Percentiles rank a stretch among this genome's conserved stretches.
Conservation (phyloP, 2,113 vertebrate genomes). For the Cyprinodon variegatus region DNA sequence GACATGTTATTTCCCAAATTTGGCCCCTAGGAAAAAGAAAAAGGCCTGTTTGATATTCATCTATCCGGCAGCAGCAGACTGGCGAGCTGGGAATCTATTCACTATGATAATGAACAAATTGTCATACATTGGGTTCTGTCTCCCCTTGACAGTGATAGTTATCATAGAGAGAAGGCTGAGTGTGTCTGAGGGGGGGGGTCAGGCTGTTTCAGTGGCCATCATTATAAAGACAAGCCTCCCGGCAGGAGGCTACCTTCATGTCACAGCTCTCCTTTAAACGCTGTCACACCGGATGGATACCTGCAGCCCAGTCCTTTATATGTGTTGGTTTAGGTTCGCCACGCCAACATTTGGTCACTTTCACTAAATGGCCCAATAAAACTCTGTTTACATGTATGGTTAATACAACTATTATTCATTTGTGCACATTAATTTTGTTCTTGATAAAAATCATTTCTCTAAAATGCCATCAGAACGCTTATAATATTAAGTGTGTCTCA, state of each 20-base stretch:
- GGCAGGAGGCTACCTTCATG: constrained; percentile 78
- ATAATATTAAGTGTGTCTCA: too few relatives aligned
- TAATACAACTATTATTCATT: too few relatives aligned
- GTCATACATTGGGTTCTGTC: constrained; percentile 81
- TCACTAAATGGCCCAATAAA: not conserved
- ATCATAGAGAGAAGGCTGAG: constrained; percentile 76
- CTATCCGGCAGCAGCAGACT: constrained; percentile 80
- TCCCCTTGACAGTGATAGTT: constrained; percentile 83
- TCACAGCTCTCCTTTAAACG: constrained; percentile 81
- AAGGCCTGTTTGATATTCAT: constrained; percentile 85
- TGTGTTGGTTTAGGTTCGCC: constrained; percentile 9
- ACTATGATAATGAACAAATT: constrained; percentile 80
- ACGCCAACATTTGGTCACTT: not conserved
- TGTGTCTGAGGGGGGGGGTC: constrained; percentile 2
- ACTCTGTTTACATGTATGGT: too few relatives aligned
- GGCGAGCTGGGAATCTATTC: constrained; percentile 84
- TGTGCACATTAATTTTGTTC: too few relatives aligned
- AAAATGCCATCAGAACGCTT: too few relatives aligned
- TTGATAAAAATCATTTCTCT: too few relatives aligned
- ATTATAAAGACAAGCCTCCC: constrained; percentile 86
- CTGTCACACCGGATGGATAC: constrained; percentile 84
- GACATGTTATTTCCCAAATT: constrained; percentile 78
- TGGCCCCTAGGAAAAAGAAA: constrained; percentile 84
- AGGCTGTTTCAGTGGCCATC: constrained; percentile 76
- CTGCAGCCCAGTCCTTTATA: constrained; percentile 37